phyloP scores from a whole-genome alignment of 2,797 vertebrate species.

The Rhinoraja longicauda region DNA sequence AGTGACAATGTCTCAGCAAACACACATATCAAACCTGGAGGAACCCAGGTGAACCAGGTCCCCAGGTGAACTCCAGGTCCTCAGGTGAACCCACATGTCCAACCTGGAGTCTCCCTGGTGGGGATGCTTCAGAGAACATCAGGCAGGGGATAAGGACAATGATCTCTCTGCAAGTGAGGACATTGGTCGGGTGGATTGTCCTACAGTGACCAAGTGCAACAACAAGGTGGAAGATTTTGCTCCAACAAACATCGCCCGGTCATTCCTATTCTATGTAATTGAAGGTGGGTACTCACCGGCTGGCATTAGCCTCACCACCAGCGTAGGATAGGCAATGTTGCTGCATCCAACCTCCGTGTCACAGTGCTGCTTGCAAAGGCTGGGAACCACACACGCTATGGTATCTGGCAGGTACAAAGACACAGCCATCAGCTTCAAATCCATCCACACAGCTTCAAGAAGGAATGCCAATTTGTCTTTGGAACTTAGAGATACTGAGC shows the following conservation, averaged over 20 bases:
- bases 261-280: not conserved
- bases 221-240: not conserved
- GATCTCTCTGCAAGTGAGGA: too few species aligned
- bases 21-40: too few species aligned
- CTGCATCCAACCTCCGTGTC: conserved; percentile 74
- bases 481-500: too few species aligned
- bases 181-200: too few species aligned
- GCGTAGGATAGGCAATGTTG: conserved; percentile 85
- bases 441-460: not conserved
- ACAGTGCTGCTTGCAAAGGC: conserved; percentile 60
- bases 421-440: not conserved
- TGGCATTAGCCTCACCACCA: conserved; percentile 91
- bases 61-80: too few species aligned
- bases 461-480: too few species aligned
- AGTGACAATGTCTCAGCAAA: not conserved
- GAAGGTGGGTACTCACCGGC: conserved; percentile 58
- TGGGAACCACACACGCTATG: conserved; percentile 75
- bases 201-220: not conserved
- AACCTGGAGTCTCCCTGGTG: not conserved
- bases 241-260: not conserved
- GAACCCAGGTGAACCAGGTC: too few species aligned
- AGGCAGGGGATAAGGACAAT: not conserved
- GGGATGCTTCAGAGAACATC: not conserved
- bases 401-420: conserved; percentile 58
- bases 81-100: not conserved